phyloP scores from a whole-genome alignment of 1,140 invertebrate species.

The Maconellicoccus hirsutus region DNA sequence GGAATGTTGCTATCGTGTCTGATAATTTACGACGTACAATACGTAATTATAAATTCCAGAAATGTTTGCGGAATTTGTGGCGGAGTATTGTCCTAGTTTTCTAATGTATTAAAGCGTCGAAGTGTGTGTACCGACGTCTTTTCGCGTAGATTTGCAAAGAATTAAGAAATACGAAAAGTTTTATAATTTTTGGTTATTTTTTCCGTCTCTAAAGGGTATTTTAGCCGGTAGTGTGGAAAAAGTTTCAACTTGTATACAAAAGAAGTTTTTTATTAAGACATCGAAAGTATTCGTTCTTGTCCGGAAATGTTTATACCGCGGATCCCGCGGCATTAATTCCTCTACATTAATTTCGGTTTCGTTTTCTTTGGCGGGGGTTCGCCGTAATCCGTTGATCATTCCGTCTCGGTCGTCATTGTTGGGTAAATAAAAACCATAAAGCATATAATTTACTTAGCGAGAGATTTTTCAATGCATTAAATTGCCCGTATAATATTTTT shows the following conservation, averaged over 20 bases:
- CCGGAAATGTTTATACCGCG: background rate
- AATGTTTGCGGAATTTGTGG: conserved; percentile 12
- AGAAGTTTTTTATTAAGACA: conserved; percentile 5
- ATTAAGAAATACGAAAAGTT: background rate
- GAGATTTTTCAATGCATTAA: conserved; percentile 22
- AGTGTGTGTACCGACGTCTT: no score
- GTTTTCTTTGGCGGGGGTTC: background rate
- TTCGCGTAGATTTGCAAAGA: no score
- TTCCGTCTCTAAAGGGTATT: background rate
- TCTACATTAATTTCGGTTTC: conserved; percentile 19
- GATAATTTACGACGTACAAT: conserved; percentile 8
- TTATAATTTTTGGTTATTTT: background rate
- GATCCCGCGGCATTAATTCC: conserved; percentile 14
- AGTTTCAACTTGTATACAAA: background rate
- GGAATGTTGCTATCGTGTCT: conserved; percentile 7
- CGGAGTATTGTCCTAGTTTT: background rate
- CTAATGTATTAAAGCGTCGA: background rate
- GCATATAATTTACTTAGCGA: conserved; percentile 17
- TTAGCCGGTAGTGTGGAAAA: background rate
- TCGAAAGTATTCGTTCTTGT: background rate
- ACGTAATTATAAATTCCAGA: conserved; percentile 19
- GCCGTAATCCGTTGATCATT: conserved; percentile 15
- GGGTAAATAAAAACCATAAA: conserved; percentile 16
- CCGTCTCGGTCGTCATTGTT: background rate
- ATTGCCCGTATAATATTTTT: conserved; percentile 19